Evolutionary conservation across 2,113 vertebrate genomes (phyloP).

Genomic region (Ochotona princeps): DNA sequence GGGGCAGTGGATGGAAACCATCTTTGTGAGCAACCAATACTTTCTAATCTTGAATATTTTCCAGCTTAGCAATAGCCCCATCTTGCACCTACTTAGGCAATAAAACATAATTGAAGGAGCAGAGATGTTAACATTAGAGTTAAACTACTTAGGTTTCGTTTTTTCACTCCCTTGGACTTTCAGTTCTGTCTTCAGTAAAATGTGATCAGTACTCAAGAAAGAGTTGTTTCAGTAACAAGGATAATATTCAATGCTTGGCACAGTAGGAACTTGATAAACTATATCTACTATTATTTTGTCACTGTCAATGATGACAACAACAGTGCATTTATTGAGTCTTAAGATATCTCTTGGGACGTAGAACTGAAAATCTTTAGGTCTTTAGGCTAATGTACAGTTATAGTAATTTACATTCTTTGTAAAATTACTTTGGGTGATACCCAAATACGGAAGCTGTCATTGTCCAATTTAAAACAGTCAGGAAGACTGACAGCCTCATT

Average conservation of each 20-base stretch:
- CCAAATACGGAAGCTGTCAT: constrained; percentile 28
- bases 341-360: constrained; percentile 8
- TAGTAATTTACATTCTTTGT: not conserved
- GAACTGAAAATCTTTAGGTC: constrained; percentile 19
- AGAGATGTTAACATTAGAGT: not conserved
- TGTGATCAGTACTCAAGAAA: not conserved
- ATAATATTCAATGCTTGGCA: not conserved
- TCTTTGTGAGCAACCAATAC: not conserved
- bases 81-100: not conserved
- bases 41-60: not conserved
- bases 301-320: not conserved
- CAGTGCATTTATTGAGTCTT: not conserved
- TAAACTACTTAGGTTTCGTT: not conserved
- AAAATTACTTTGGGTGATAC: constrained; percentile 41
- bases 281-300: constrained; percentile 6
- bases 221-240: not conserved
- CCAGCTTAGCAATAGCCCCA: not conserved
- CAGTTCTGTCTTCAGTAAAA: not conserved
- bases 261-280: not conserved
- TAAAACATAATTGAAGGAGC: not conserved
- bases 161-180: not conserved
- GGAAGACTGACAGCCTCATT: not conserved
- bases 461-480: constrained; percentile 8
- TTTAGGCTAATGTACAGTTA: not conserved
- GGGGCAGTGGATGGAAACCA: not conserved